phyloP scores from a whole-genome alignment of 2,888 invertebrate species.

The Rhingia campestris region DNA sequence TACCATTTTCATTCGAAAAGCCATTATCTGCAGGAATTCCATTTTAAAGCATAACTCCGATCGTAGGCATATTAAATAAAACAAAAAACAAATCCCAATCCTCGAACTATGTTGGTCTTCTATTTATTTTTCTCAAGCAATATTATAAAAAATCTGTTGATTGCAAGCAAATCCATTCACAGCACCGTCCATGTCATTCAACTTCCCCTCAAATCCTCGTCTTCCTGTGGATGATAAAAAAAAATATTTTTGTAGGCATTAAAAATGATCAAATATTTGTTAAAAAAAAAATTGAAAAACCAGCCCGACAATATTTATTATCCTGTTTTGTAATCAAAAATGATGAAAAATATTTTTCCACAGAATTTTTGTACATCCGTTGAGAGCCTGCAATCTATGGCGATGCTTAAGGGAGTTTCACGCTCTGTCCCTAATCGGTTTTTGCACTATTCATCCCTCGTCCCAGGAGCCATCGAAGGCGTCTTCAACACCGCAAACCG shows the following conservation, averaged over 20 bases:
- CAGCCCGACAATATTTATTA: constrained; percentile 63
- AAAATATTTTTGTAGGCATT: constrained; percentile 22
- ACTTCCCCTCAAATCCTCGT: not conserved
- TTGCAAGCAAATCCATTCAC: constrained; percentile 30
- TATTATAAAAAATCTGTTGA: constrained; percentile 2
- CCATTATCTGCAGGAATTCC: too few relatives aligned
- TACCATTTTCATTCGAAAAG: too few relatives aligned
- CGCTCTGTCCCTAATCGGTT: constrained; percentile 67
- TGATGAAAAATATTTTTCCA: constrained; percentile 71
- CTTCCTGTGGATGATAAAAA: constrained; percentile 16
- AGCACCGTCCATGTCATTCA: not conserved
- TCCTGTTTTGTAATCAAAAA: constrained; percentile 68
- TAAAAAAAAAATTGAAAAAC: constrained; percentile 35
- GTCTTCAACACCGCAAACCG: not conserved
- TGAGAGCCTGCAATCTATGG: constrained; percentile 52
- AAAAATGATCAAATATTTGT: constrained; percentile 40
- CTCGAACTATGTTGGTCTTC: not conserved
- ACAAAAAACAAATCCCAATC: too few relatives aligned
- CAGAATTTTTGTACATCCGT: constrained; percentile 61
- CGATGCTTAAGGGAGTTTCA: constrained; percentile 50
- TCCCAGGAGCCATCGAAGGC: constrained; percentile 20
- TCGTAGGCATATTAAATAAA: too few relatives aligned
- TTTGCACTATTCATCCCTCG: constrained; percentile 59
- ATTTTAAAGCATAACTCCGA: too few relatives aligned
- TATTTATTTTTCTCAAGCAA: not conserved